Percentiles rank a stretch among this genome's conserved stretches.
These are phyloP conservation scores for Nothoprocta pentlandii DNA, from an alignment of 2,113 vertebrate genomes.

Conservation along the genomic window DNA sequence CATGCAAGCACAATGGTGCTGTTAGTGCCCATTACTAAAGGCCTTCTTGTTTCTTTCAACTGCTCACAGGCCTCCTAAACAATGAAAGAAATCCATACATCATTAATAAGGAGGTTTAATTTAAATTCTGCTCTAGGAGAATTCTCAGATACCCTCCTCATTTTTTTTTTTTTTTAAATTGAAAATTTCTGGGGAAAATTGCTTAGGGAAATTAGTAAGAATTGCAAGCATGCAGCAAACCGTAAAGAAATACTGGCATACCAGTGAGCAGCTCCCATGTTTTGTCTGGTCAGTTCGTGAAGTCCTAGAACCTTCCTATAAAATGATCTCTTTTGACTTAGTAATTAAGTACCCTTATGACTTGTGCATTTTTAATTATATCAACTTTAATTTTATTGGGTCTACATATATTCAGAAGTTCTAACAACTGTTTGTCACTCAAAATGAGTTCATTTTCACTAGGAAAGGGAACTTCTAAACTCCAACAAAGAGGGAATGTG, in stretches of 20 bases:
- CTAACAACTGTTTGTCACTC: not conserved
- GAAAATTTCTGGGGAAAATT: constrained; percentile 18
- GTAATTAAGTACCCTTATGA: not conserved
- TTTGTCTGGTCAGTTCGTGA: not conserved
- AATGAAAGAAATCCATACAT: constrained; percentile 72
- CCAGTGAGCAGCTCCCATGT: not conserved
- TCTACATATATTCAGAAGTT: not conserved
- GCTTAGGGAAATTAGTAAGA: constrained; percentile 23
- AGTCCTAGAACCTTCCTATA: not conserved
- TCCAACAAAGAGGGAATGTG: not conserved
- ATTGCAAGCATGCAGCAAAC: constrained; percentile 1
- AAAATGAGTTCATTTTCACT: constrained; percentile 3
- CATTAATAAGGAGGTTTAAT: constrained; percentile 70
- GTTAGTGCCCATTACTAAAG: constrained; percentile 69
- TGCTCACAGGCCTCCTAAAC: constrained; percentile 47
- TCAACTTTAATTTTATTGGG: constrained; percentile 1
- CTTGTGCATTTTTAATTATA: not conserved
- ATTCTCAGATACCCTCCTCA: constrained; percentile 25
- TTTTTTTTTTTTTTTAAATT: not conserved
- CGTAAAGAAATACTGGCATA: not conserved
- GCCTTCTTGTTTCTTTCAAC: constrained; percentile 72
- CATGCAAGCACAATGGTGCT: constrained; percentile 69
- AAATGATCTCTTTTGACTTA: not conserved
- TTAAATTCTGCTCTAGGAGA: constrained; percentile 58
- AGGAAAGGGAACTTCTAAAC: not conserved